A percentile compares a stretch with the other conserved stretches of the same genome.
These are phyloP conservation scores for Pedicia rivosa DNA, from an alignment of 2,888 invertebrate genomes.

Conservation along the genomic window DNA sequence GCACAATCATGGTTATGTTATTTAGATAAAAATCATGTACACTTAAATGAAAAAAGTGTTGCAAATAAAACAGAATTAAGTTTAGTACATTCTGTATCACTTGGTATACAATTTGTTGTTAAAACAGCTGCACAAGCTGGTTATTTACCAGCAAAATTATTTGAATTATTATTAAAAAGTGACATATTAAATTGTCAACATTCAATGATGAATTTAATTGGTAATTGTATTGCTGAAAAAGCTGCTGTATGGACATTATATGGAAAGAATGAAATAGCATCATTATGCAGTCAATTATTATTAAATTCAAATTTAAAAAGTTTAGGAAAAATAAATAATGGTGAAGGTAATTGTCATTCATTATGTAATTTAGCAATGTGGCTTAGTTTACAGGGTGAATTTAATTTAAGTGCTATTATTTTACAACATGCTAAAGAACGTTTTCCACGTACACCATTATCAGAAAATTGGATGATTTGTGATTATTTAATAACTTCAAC, in stretches of 20 bases:
- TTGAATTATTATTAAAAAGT: constrained; percentile 63
- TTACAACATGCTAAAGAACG: constrained; percentile 43
- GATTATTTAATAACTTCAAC: constrained; percentile 40
- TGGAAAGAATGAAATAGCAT: constrained; percentile 73
- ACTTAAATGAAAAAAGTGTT: constrained; percentile 49
- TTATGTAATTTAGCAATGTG: constrained; percentile 45
- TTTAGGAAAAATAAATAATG: constrained; percentile 38
- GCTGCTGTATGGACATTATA: constrained; percentile 78
- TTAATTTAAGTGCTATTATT: constrained; percentile 39
- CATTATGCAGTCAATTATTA: constrained; percentile 61
- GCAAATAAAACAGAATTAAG: constrained; percentile 50
- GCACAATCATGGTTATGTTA: constrained; percentile 68
- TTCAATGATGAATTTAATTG: constrained; percentile 64
- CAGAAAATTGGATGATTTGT: constrained; percentile 49
- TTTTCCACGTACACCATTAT: constrained; percentile 45
- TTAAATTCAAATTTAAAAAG: constrained; percentile 59
- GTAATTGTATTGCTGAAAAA: constrained; percentile 64
- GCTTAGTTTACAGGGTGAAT: constrained; percentile 34
- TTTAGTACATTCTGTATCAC: constrained; percentile 53
- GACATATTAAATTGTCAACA: constrained; percentile 76
- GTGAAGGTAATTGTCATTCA: constrained; percentile 52
- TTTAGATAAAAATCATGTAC: constrained; percentile 36
- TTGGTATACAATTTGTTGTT: constrained; percentile 60
- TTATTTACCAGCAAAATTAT: constrained; percentile 27
- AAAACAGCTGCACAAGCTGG: constrained; percentile 47